Evolutionary conservation across 2,113 vertebrate genomes (phyloP), one percentile per base, ranked within the genome.

Genomic region (Amblyopsis rosae): DNA sequence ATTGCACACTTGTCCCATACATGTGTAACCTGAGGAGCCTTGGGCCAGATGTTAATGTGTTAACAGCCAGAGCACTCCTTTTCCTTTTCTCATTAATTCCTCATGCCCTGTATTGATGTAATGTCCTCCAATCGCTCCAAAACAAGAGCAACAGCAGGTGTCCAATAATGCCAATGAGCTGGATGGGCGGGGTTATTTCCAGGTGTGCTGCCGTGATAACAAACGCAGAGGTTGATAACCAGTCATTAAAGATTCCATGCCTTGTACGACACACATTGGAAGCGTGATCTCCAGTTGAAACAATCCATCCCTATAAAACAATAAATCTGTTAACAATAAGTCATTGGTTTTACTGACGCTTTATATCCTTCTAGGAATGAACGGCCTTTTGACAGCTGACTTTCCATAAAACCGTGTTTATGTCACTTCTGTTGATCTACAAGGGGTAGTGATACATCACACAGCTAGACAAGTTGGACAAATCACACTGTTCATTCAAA

Each of bases 201-300:
- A 93, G 93, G 91, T 94, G 93, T 92, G 81, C 87, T 57, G 50
- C 65, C 13, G 78, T 58, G 66, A 81, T 76, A 83, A 86, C 68
- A 80, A 84, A 83, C 62, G 67, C 11, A 19, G 57, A 57, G 67
- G 75, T 69, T 67, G 83, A 88, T 89, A 93, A 90, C 91, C 89
- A 41, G 72, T 93, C 81, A 94, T 94, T 93, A 93, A 88, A 89
- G 72, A 87, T 92, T 87, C 82, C 80, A 74, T 83, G 80, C 69
- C 62, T 59, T 60, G 16, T 65, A 72, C 17, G 68, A 76, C 87
- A 90, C 81, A 72, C 50, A 76, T 61, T 59, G 32, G 76, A 72
- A 62, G 73, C 45, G 49, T 45, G 51, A 53, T 62, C 81, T 73
- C 75, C 85, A 85, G 74, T 81, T 65, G 48, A 64, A 84, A 83